Evolutionary conservation across 2,797 vertebrate genomes (phyloP).

Genomic region (Poeciliopsis paucimaculata): DNA sequence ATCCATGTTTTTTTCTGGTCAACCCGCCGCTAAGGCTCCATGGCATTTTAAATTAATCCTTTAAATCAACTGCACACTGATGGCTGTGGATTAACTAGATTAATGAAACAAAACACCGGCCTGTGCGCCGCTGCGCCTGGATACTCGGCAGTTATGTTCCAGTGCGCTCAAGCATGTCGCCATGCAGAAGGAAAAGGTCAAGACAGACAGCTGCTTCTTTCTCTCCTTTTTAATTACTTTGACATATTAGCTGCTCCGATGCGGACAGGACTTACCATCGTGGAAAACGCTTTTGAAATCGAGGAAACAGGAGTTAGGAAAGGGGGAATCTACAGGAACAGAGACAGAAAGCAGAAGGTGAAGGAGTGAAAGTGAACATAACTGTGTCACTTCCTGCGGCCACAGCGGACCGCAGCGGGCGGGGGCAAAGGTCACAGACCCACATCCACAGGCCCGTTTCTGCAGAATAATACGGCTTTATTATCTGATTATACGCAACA

Average conservation of each 20-base stretch:
- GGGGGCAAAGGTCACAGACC: slow-evolving; percentile 68
- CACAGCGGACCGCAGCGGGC: slow-evolving; percentile 46
- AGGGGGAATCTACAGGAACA: slow-evolving; percentile 61
- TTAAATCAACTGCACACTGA: slow-evolving; percentile 70
- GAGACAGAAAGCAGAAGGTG: slow-evolving; percentile 17
- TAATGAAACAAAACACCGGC: slow-evolving; percentile 67
- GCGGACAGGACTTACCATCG: slow-evolving; percentile 73
- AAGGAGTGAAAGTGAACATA: neutral
- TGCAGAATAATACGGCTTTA: slow-evolving; percentile 23
- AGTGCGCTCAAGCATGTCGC: slow-evolving; percentile 68
- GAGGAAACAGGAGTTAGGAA: slow-evolving; percentile 72
- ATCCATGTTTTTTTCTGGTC: slow-evolving; percentile 26
- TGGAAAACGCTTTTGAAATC: slow-evolving; percentile 80
- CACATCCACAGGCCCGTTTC: slow-evolving; percentile 17
- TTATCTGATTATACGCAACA: slow-evolving; percentile 18
- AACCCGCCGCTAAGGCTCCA: slow-evolving; percentile 23
- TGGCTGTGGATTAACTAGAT: slow-evolving; percentile 63
- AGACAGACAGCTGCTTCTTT: slow-evolving; percentile 29
- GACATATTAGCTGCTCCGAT: neutral
- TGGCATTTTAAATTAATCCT: slow-evolving; percentile 72
- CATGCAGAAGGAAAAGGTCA: slow-evolving; percentile 73
- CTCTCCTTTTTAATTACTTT: slow-evolving; percentile 28
- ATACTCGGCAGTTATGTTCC: slow-evolving; percentile 53
- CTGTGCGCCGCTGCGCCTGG: slow-evolving; percentile 56
- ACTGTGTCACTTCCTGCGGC: slow-evolving; percentile 19